phyloP scores from a whole-genome alignment of 2,113 vertebrate genomes.

The Mandrillus leucophaeus region DNA sequence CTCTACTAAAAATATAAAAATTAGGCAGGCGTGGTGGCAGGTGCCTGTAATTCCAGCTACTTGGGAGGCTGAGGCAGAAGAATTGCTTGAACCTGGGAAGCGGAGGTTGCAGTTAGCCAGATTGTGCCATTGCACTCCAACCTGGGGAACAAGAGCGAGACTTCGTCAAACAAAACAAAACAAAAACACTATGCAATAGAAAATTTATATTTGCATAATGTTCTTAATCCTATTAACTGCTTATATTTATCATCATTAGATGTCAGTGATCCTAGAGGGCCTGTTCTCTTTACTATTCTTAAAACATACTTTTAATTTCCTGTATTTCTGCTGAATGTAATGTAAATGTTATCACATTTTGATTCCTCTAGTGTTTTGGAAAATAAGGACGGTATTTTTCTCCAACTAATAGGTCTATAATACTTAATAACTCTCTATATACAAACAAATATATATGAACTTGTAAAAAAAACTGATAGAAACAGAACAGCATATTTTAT shows the following conservation, averaged over 20 bases:
- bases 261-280: not conserved
- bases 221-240: not conserved
- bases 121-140: no score
- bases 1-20: no score
- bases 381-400: not conserved
- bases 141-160: no score
- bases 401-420: not conserved
- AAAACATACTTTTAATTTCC: not conserved
- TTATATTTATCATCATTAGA: not conserved
- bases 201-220: not conserved
- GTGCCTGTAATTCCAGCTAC: no score
- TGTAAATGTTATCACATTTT: constrained; percentile 24
- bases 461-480: not conserved
- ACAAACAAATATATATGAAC: not conserved
- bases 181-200: not conserved
- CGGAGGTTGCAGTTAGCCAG: no score
- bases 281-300: not conserved
- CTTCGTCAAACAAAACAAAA: no score
- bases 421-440: not conserved
- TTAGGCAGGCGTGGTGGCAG: no score
- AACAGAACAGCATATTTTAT: not conserved
- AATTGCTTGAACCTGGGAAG: no score
- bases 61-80: no score
- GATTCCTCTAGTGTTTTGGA: not conserved
- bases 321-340: not conserved